Evolutionary conservation across 2,888 invertebrate species (phyloP).

Genomic region (Thumatha senex): DNA sequence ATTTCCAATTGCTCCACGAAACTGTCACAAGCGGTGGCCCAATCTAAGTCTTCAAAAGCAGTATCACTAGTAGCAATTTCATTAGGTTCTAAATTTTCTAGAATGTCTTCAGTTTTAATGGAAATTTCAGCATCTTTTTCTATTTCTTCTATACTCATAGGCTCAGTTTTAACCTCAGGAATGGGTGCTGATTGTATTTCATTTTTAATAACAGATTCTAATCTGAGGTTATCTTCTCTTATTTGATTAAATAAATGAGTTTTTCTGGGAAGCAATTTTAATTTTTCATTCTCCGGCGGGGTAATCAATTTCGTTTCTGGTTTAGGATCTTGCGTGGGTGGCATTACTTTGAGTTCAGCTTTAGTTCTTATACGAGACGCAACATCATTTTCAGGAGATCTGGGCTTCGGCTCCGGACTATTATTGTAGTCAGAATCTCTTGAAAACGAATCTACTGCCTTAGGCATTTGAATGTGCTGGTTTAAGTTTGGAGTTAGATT

Average conservation of each 20-base stretch:
- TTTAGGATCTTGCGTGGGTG: conserved; percentile 67
- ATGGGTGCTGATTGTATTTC: conserved; percentile 81
- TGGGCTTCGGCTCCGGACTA: conserved; percentile 58
- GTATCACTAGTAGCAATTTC: conserved; percentile 22
- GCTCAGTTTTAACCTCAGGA: conserved; percentile 87
- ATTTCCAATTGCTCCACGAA: conserved; percentile 89
- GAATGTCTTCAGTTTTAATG: conserved; percentile 62
- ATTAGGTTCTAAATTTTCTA: conserved; percentile 48
- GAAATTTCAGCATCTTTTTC: conserved; percentile 83
- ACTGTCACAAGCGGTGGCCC: conserved; percentile 89
- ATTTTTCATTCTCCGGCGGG: conserved; percentile 47
- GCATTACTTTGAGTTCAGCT: conserved; percentile 89
- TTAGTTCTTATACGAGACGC: conserved; percentile 93
- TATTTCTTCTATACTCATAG: conserved; percentile 86
- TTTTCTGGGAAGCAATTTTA: conserved; percentile 61
- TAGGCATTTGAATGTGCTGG: conserved; percentile 86
- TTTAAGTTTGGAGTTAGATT: conserved; percentile 47
- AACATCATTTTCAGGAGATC: conserved; percentile 78
- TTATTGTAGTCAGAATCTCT: conserved; percentile 74
- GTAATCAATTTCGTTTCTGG: conserved; percentile 42
- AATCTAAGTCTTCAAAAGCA: conserved; percentile 74
- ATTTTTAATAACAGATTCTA: conserved; percentile 84
- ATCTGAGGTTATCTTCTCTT: conserved; percentile 67
- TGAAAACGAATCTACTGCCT: conserved; percentile 86
- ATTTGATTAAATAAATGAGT: conserved; percentile 76